Base-by-base conservation (phyloP, 2,113 vertebrate genomes). In the Chaenogobius annularis region DNA sequence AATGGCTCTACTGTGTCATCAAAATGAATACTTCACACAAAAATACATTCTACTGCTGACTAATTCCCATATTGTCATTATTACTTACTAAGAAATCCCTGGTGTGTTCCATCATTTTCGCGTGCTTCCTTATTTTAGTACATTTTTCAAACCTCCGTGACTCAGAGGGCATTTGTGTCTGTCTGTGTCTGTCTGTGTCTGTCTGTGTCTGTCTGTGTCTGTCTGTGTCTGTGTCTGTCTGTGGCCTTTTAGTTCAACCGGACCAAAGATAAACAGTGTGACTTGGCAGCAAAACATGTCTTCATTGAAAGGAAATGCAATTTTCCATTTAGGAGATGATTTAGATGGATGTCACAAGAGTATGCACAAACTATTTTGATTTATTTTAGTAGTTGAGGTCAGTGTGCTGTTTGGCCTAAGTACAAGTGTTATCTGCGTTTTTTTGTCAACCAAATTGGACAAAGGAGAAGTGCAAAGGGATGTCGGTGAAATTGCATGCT, bases 131-230 rank as follows among this genome's bases (percentile, higher is more conserved):
- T 64, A 5, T 9, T 63, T 50, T 40, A 13, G 40, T 31, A 23
- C 1, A 72, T 37, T 62, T 17, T 64, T 50, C 74, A 26, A 62
- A 68, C 64, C 22, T 1, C 11, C 58, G 62, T 78, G 80, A 84
- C 54, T 81, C 74, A 78, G 2, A 43, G 37, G 22, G 55, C 9
- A 31, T 72, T 61, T 58, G 69, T 15, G 5, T 35, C 47, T 20
- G n/a, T n/a, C n/a, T n/a, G n/a, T 31, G 66, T 68, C 6, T 19
- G 67, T 0, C 17, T 40, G 37, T 62, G 58, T n/a, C n/a, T n/a
- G n/a, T n/a, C n/a, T n/a, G n/a, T 31, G 66, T 68, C 6, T 19
- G 67, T 0, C 17, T 40, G 37, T 62, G 58, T 68, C 6, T 19
- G 67, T 0, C 17, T 40, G 37, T 62, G 58, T n/a, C n/a, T n/a